These are phyloP conservation scores for Lissocephala sabroskyi DNA, from an alignment of 2,888 invertebrate genomes.

Conservation along the genomic window DNA sequence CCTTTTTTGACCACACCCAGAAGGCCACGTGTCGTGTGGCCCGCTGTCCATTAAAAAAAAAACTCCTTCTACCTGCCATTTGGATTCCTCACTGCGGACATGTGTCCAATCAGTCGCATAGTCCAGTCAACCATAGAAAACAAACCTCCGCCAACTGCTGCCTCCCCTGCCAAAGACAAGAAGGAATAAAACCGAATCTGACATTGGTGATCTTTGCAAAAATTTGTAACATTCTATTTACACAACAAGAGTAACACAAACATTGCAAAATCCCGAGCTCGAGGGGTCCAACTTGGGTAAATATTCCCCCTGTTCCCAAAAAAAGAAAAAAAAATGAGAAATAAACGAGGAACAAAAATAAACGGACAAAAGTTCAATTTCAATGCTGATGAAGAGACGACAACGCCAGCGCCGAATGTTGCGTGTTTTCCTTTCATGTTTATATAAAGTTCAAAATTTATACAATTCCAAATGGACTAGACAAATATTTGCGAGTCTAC, in stretches of 20 bases:
- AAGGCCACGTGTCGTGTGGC: slow-evolving; percentile 20
- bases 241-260: slow-evolving; percentile 29
- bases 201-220: slow-evolving; percentile 28
- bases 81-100: slow-evolving; percentile 50
- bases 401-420: slow-evolving; percentile 18
- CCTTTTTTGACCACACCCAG: slow-evolving; percentile 15
- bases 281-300: slow-evolving; percentile 49
- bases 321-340: slow-evolving; percentile 31
- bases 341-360: slow-evolving; percentile 20
- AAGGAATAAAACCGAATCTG: not conserved
- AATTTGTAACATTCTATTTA: slow-evolving; percentile 60
- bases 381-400: slow-evolving; percentile 48
- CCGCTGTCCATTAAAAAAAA: not conserved
- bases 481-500: slow-evolving; percentile 49
- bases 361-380: slow-evolving; percentile 35
- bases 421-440: slow-evolving; percentile 29
- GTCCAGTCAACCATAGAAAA: slow-evolving; percentile 43
- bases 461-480: slow-evolving; percentile 46
- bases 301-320: slow-evolving; percentile 49
- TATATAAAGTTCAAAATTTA: slow-evolving; percentile 47
- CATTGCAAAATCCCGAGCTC: not conserved
- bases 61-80: slow-evolving; percentile 32
- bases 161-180: not conserved
- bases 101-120: slow-evolving; percentile 58
- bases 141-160: not conserved